A percentile compares a stretch with the other conserved stretches of the same genome.
Conservation (phyloP, 2,113 vertebrate genomes). For the Muntiacus reevesi region DNA sequence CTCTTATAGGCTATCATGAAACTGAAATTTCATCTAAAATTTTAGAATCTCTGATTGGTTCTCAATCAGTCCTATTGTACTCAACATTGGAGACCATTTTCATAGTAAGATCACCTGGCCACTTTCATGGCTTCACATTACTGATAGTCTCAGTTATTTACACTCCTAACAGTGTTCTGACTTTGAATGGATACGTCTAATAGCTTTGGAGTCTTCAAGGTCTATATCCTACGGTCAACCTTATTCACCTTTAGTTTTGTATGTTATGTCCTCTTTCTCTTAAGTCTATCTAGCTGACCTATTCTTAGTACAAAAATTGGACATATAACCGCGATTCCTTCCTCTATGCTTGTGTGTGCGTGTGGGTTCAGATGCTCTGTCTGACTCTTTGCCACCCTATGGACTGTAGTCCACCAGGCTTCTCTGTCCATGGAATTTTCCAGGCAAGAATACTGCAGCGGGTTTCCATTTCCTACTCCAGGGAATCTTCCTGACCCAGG, state of each 20-base stretch:
- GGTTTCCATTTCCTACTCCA: not conserved
- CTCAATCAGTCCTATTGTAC: not conserved
- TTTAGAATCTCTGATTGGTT: not conserved
- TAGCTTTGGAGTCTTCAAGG: not conserved
- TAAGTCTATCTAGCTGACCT: not conserved
- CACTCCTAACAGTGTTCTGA: not conserved
- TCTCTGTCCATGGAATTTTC: not conserved
- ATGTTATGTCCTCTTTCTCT: not conserved
- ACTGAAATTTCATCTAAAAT: not conserved
- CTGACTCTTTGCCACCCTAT: not conserved
- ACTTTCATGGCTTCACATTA: not conserved
- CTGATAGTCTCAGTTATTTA: not conserved
- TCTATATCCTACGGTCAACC: not conserved
- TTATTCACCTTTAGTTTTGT: not conserved
- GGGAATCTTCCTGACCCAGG: not conserved
- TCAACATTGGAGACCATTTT: not conserved
- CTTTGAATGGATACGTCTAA: not conserved
- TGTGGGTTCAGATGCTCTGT: not conserved
- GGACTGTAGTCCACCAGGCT: not conserved
- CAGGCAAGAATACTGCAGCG: rapidly evolving
- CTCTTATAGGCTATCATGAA: not conserved
- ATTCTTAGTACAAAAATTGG: not conserved
- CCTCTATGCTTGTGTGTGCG: not conserved
- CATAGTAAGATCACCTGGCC: not conserved
- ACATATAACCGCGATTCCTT: not conserved